Conservation (phyloP, 1,140 invertebrate genomes). For the Tetramorium parvispinum region DNA sequence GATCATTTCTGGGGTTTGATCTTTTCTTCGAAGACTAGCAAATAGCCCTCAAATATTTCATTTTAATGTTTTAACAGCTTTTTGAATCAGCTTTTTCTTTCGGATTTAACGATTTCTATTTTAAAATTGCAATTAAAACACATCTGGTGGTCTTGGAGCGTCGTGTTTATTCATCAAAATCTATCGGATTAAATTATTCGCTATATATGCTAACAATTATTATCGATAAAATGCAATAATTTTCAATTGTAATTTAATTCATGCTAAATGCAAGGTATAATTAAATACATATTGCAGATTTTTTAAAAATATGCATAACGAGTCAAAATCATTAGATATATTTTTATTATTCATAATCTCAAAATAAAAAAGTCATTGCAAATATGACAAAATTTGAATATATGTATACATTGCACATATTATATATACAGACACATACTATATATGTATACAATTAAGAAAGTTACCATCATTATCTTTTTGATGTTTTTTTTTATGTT, state of each 20-base stretch:
- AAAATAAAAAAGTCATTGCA: not conserved
- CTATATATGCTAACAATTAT: not conserved
- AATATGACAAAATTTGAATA: not conserved
- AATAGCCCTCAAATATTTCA: not conserved
- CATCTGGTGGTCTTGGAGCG: not conserved
- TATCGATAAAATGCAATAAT: not conserved
- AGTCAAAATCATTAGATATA: not conserved
- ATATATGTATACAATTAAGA: too few species aligned
- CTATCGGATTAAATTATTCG: not conserved
- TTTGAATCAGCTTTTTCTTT: slow-evolving; percentile 3
- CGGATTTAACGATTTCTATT: not conserved
- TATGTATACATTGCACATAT: not conserved
- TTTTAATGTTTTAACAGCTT: slow-evolving; percentile 1
- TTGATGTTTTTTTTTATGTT: too few species aligned
- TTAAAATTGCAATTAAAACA: not conserved
- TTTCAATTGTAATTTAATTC: not conserved
- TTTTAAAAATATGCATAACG: not conserved
- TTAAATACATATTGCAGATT: not conserved
- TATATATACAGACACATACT: too few species aligned
- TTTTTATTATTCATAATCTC: not conserved
- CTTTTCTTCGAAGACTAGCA: not conserved
- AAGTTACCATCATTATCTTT: too few species aligned
- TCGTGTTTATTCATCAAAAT: not conserved
- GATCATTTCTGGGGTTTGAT: not conserved
- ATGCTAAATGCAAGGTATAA: not conserved